Percentiles rank a stretch among this genome's conserved stretches.
Evolutionary conservation across 2,888 invertebrate genomes (phyloP).

Genomic region (Axea sp.): DNA sequence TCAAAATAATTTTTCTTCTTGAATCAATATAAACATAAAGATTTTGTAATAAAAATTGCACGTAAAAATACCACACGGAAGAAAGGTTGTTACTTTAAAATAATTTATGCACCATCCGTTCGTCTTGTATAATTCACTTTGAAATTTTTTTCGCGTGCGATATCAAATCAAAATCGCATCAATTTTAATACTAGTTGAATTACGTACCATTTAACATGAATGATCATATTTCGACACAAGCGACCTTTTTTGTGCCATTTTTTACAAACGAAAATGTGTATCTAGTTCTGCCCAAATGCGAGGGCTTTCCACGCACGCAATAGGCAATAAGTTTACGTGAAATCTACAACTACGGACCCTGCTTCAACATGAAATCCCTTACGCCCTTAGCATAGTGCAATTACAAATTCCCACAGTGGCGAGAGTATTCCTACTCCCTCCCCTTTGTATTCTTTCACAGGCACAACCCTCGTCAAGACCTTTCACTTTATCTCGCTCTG

Average conservation of each 20-base stretch:
- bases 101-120: too few relatives aligned
- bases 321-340: constrained; percentile 63
- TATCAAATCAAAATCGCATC: constrained; percentile 29
- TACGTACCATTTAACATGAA: constrained; percentile 33
- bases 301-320: constrained; percentile 58
- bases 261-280: constrained; percentile 25
- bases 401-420: constrained; percentile 74
- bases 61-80: too few relatives aligned
- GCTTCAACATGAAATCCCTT: constrained; percentile 56
- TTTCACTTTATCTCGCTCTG: constrained; percentile 40
- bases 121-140: too few relatives aligned
- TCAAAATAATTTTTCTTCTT: too few relatives aligned
- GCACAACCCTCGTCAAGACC: constrained; percentile 60
- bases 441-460: constrained; percentile 52
- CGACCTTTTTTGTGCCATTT: constrained; percentile 26
- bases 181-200: constrained; percentile 16
- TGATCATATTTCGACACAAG: constrained; percentile 19
- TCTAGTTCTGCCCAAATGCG: constrained; percentile 21
- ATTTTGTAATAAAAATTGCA: too few relatives aligned
- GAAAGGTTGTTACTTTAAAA: too few relatives aligned
- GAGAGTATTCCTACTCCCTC: constrained; percentile 56
- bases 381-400: constrained; percentile 67
- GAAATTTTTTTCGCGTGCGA: too few relatives aligned
- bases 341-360: constrained; percentile 35
- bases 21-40: too few relatives aligned